phyloP scores from a whole-genome alignment of 1,140 invertebrate species.

The Gryon sp. region DNA sequence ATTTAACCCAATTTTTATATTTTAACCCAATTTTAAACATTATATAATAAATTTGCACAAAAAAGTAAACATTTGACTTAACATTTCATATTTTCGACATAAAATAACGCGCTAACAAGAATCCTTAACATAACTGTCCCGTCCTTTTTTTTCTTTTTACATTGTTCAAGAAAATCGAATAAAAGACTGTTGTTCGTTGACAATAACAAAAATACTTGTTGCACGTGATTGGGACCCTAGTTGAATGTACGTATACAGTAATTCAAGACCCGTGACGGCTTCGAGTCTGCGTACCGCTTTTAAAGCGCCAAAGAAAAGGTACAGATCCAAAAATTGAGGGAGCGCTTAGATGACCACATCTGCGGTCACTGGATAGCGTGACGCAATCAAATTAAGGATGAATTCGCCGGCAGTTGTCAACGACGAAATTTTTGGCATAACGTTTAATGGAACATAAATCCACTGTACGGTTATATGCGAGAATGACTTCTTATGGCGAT shows the following conservation, averaged over 20 bases:
- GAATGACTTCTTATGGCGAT: constrained; percentile 43
- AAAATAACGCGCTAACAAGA: too few relatives aligned
- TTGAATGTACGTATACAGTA: constrained; percentile 4
- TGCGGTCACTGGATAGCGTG: constrained; percentile 43
- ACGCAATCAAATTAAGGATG: constrained; percentile 57
- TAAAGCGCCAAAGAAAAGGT: constrained; percentile 32
- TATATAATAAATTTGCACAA: constrained; percentile 22
- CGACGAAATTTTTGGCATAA: constrained; percentile 63
- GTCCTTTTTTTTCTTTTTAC: too few relatives aligned
- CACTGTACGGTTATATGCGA: constrained; percentile 5
- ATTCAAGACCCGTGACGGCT: constrained; percentile 27
- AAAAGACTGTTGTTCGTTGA: too few relatives aligned
- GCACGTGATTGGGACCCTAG: constrained; percentile 3
- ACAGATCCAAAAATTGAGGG: constrained; percentile 21
- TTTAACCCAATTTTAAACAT: too few relatives aligned
- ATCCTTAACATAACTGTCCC: too few relatives aligned
- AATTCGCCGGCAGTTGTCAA: constrained; percentile 11
- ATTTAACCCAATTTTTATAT: too few relatives aligned
- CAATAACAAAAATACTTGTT: constrained; percentile 36
- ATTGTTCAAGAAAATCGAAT: too few relatives aligned
- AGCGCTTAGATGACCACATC: constrained; percentile 25
- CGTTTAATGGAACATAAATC: constrained; percentile 62
- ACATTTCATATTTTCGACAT: too few relatives aligned
- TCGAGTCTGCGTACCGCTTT: background rate
- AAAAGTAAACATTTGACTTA: too few relatives aligned